A percentile compares a stretch with the other conserved stretches of the same genome.
Evolutionary conservation across 2,113 vertebrate genomes (phyloP).

Genomic region (Mormoops blainvillei): DNA sequence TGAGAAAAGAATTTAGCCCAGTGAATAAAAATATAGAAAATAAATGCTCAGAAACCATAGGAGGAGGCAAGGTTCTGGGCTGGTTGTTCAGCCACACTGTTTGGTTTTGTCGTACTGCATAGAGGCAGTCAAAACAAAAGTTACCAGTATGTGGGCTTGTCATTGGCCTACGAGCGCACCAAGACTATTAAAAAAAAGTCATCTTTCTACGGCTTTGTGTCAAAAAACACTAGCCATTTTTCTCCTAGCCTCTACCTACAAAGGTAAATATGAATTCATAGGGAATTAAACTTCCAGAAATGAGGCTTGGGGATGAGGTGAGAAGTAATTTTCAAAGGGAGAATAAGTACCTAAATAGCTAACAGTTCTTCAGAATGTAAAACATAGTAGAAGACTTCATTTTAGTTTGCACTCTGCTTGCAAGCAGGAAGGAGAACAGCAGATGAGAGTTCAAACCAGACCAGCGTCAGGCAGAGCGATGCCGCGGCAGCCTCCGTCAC

Average conservation of each 20-base stretch:
- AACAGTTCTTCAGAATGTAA: not conserved
- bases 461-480: not conserved
- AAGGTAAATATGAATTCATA: constrained; percentile 13
- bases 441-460: not conserved
- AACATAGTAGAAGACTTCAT: not conserved
- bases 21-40: constrained; percentile 42
- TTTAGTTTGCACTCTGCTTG: not conserved
- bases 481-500: not conserved
- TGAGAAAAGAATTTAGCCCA: constrained; percentile 44
- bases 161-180: not conserved
- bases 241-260: not conserved
- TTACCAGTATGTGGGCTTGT: not conserved
- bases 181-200: not conserved
- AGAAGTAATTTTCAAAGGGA: not conserved
- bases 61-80: not conserved
- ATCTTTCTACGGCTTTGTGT: not conserved
- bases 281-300: not conserved
- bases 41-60: not conserved
- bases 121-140: constrained; percentile 12
- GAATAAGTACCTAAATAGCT: not conserved
- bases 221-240: not conserved
- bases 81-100: not conserved
- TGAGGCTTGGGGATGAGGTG: not conserved
- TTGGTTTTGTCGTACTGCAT: not conserved
- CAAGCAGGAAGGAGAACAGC: not conserved